A percentile compares a stretch with the other conserved stretches of the same genome.
These are phyloP conservation scores for Procavia capensis DNA, from an alignment of 2,113 vertebrate genomes.

Conservation along the genomic window DNA sequence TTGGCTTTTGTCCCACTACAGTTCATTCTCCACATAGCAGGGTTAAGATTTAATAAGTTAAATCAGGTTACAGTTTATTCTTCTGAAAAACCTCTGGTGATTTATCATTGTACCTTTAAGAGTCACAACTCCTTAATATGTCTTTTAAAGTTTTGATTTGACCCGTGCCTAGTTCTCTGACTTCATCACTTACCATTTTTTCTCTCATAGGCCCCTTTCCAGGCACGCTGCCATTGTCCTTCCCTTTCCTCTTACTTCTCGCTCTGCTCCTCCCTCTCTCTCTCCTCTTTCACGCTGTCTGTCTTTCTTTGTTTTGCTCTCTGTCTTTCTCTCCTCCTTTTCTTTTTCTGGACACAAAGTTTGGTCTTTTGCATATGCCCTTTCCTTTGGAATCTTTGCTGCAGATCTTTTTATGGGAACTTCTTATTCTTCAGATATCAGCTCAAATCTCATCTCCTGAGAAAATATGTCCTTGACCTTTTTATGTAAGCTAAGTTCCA, in stretches of 20 bases:
- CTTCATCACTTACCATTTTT: not conserved
- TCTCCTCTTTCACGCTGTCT: too few species aligned
- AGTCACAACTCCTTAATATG: not conserved
- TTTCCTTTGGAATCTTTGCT: not conserved
- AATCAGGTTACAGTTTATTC: not conserved
- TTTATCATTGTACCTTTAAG: not conserved
- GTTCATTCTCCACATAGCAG: not conserved
- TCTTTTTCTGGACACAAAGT: not conserved
- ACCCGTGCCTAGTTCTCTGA: not conserved
- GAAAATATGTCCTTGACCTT: not conserved
- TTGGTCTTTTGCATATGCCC: not conserved
- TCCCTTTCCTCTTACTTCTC: not conserved
- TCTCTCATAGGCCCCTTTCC: not conserved
- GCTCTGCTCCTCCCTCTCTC: too few species aligned
- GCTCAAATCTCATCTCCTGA: not conserved
- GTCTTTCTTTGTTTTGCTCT: not conserved
- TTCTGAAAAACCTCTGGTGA: not conserved
- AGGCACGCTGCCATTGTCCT: not conserved
- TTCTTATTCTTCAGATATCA: not conserved
- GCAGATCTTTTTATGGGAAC: not conserved
- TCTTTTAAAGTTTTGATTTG: not conserved
- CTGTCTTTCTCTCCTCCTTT: not conserved
- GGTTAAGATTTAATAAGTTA: not conserved
- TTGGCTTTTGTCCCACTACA: not conserved
- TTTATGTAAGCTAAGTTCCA: not conserved